These are phyloP conservation scores for Macrochelys suwanniensis DNA, from an alignment of 2,797 vertebrate species.

Conservation along the genomic window DNA sequence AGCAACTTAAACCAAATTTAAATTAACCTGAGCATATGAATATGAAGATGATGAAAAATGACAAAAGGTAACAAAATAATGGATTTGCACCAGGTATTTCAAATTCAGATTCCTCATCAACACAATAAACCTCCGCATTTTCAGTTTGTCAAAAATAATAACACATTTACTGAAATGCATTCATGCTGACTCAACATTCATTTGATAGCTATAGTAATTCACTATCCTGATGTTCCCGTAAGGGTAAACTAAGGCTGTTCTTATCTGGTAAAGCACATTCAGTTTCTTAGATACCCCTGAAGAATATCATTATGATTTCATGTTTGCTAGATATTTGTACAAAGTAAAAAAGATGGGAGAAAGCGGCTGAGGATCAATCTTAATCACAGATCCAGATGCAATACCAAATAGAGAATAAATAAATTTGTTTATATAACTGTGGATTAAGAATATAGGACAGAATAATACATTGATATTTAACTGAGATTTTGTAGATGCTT, in stretches of 20 bases:
- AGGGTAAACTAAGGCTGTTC: conserved; percentile 11
- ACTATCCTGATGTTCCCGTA: background rate
- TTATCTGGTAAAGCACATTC: conserved; percentile 26
- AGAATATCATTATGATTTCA: conserved; percentile 17
- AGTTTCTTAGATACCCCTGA: background rate
- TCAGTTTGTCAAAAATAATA: background rate
- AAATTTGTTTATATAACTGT: conserved; percentile 56
- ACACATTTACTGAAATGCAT: background rate
- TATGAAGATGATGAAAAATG: background rate
- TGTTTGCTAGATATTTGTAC: conserved; percentile 10
- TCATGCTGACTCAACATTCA: background rate
- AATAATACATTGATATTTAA: background rate
- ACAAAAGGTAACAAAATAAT: background rate
- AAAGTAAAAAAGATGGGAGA: conserved; percentile 9
- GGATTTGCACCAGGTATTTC: background rate
- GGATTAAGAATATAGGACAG: conserved; percentile 60
- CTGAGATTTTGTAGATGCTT: conserved; percentile 40
- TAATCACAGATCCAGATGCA: conserved; percentile 35
- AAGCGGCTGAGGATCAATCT: conserved; percentile 14
- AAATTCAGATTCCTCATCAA: background rate
- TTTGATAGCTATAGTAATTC: background rate
- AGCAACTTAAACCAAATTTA: background rate
- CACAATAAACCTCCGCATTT: background rate
- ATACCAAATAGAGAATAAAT: conserved; percentile 55
- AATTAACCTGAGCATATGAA: background rate